phyloP scores from a whole-genome alignment of 2,888 invertebrate genomes.

The Koerneria pararmatus region DNA sequence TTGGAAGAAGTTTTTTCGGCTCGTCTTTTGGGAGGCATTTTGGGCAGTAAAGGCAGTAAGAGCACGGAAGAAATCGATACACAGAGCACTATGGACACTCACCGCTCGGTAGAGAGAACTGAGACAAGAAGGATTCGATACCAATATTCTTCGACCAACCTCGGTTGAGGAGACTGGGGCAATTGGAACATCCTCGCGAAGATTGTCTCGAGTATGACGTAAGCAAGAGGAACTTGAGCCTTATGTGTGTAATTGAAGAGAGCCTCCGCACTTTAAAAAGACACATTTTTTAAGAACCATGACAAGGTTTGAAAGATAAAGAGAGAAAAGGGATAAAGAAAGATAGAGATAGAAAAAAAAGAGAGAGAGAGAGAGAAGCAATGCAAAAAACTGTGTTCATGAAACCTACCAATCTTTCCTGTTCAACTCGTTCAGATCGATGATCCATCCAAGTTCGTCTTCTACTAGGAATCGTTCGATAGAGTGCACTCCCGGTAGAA shows the following conservation, averaged over 20 bases:
- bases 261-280: constrained; percentile 73
- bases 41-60: no score
- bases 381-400: background rate
- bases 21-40: no score
- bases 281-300: background rate
- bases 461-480: constrained; percentile 96
- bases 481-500: constrained; percentile 87
- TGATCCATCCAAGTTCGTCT: constrained; percentile 88
- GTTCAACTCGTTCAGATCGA: constrained; percentile 81
- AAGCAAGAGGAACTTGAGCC: constrained; percentile 79
- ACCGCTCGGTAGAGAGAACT: no score
- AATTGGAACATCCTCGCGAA: constrained; percentile 22
- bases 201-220: constrained; percentile 89
- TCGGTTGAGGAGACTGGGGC: constrained; percentile 16
- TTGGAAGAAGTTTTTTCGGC: no score
- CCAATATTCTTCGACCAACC: no score
- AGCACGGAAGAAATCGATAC: no score
- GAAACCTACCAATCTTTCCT: constrained; percentile 78
- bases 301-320: no score
- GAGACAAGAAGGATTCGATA: no score
- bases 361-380: background rate
- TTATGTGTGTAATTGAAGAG: constrained; percentile 81
- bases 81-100: no score
- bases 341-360: background rate
- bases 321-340: background rate